Evolutionary conservation across 2,113 vertebrate species (phyloP), one percentile per base, ranked within the genome.

Genomic region (Myotis yumanensis): DNA sequence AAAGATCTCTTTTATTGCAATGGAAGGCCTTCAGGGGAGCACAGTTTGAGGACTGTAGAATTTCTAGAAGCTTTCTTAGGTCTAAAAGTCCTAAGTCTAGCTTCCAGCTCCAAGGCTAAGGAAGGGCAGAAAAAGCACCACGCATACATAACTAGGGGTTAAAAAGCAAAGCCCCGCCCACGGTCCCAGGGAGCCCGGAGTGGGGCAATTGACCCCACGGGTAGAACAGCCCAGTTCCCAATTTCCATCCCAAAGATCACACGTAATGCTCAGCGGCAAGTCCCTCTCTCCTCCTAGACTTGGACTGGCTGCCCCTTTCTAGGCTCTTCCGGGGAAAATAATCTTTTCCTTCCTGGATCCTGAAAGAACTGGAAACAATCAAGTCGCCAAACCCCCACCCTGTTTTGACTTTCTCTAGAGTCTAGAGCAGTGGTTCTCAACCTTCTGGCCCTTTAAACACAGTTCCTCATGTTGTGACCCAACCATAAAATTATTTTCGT

Each of bases 311-410:
- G 20, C 28, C n/a, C 62, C 48, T 73, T 23, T 81, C 91, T 54
- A 52, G 81, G 54, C 51, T 87, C 52, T 71, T 79, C 73, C 77
- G 17, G 43, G 43, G 35, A 92, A 32, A 80, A 37, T 51, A 52
- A 62, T 20, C 72, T 66, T 93, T 91, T 83, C 86, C 77, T 89
- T 89, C 91, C 83, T 57, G 37, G 86, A 83, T 52, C 82, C 54
- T 1, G 0, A 59, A 88, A 81, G 87, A 71, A 89, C 18, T 35
- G 32, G 40, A 82, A 93, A 97, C 48, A 64, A 48, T 86, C 57
- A 35, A 68, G n/a, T 0, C 54, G 90, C 54, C 84, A 83, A 57
- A 14, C 15, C 22, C 18, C 18, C 32, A 35, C 72, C 66, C 64
- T 10, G 32, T 48, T 43, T 35, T 18, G 40, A 90, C 85, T 91